Percentiles rank a stretch among this genome's conserved stretches.
These are phyloP conservation scores for Microdon myrmicae DNA, from an alignment of 2,888 invertebrate genomes.

Conservation along the genomic window DNA sequence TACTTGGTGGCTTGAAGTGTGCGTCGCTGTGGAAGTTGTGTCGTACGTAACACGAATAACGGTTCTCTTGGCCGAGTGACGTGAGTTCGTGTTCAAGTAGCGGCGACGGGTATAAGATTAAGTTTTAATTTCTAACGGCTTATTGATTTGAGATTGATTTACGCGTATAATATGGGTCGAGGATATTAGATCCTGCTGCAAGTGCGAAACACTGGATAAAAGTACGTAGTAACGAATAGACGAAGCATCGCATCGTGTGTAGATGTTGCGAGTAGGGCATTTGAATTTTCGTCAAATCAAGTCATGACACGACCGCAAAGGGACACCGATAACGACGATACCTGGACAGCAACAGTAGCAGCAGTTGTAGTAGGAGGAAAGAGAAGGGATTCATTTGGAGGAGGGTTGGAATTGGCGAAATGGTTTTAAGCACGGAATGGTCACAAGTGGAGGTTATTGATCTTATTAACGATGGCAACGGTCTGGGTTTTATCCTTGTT, in stretches of 20 bases:
- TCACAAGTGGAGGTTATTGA: slow-evolving; percentile 99
- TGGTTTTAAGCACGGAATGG: slow-evolving; percentile 98
- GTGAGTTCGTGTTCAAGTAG: no score
- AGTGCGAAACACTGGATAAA: slow-evolving; percentile 3
- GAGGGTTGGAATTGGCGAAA: slow-evolving; percentile 57
- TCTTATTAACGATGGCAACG: slow-evolving; percentile 95
- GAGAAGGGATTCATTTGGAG: slow-evolving; percentile 20
- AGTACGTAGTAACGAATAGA: slow-evolving; percentile 20
- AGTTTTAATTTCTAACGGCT: slow-evolving; percentile 10
- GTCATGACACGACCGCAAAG: slow-evolving; percentile 46
- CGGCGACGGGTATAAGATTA: not conserved
- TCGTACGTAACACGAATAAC: no score
- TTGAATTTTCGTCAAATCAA: slow-evolving; percentile 26
- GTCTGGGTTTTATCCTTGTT: slow-evolving; percentile 97
- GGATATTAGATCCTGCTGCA: slow-evolving; percentile 36
- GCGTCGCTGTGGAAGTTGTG: slow-evolving; percentile 30
- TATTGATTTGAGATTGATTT: slow-evolving; percentile 39
- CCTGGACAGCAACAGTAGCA: slow-evolving; percentile 47
- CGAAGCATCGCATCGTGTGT: slow-evolving; percentile 23
- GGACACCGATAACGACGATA: slow-evolving; percentile 23
- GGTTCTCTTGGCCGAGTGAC: slow-evolving; percentile 45
- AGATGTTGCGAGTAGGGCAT: slow-evolving; percentile 39
- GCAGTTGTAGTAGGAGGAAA: no score
- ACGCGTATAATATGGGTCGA: slow-evolving; percentile 22
- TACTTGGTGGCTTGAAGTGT: slow-evolving; percentile 18